A percentile compares a stretch with the other conserved stretches of the same genome.
phyloP scores from a whole-genome alignment of 1,140 invertebrate species.

The Aethina tumida region DNA sequence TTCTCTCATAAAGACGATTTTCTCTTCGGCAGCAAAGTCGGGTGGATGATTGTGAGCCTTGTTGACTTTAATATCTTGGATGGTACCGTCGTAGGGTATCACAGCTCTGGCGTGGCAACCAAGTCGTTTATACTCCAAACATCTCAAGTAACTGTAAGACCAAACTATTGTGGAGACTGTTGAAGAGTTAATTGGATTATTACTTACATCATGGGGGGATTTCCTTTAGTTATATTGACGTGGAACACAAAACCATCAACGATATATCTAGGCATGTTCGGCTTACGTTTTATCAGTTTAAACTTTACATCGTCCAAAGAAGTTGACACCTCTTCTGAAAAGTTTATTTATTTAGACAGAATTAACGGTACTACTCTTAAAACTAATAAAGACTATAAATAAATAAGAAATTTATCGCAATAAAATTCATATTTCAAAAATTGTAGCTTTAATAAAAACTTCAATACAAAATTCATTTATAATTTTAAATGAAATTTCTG shows the following conservation, averaged over 20 bases:
- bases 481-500: too few relatives aligned
- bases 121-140: slow-evolving; percentile 29
- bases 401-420: too few relatives aligned
- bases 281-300: slow-evolving; percentile 26
- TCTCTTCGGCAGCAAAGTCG: slow-evolving; percentile 29
- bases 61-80: slow-evolving; percentile 30
- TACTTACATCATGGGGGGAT: slow-evolving; percentile 31
- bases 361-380: too few relatives aligned
- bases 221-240: slow-evolving; percentile 32
- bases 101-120: slow-evolving; percentile 29
- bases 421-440: too few relatives aligned
- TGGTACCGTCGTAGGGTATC: slow-evolving; percentile 27
- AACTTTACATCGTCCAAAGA: too few relatives aligned
- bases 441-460: too few relatives aligned
- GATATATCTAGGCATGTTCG: slow-evolving; percentile 31
- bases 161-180: too few relatives aligned
- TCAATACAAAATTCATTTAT: too few relatives aligned
- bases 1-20: slow-evolving; percentile 30
- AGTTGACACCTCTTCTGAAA: too few relatives aligned
- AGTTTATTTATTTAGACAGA: too few relatives aligned
- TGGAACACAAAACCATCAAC: slow-evolving; percentile 33
- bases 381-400: too few relatives aligned
- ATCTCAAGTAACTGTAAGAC: slow-evolving; percentile 27
- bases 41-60: slow-evolving; percentile 32
- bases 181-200: too few relatives aligned